Evolutionary conservation across 1,140 invertebrate species (phyloP).

Genomic region (Drosophila aff.): DNA sequence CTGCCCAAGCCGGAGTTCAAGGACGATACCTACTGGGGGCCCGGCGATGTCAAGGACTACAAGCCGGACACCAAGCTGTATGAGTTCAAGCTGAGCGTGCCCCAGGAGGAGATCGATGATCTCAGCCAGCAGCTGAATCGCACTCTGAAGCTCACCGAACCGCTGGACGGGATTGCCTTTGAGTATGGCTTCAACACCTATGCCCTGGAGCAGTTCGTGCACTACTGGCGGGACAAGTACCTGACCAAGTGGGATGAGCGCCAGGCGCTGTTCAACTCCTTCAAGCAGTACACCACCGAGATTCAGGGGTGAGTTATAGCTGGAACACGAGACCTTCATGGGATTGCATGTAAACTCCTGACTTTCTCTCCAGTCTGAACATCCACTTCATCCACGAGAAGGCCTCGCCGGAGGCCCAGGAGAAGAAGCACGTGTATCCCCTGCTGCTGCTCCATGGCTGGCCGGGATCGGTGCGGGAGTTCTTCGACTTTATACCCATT

Average conservation of each 20-base stretch:
- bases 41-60: conserved; percentile 63
- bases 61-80: conserved; percentile 65
- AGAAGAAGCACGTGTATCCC: conserved; percentile 87
- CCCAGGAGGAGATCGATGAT: conserved; percentile 86
- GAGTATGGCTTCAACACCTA: conserved; percentile 92
- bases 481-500: conserved; percentile 92
- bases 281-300: conserved; percentile 90
- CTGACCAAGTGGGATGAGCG: conserved; percentile 88
- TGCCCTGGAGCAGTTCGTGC: conserved; percentile 88
- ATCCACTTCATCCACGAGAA: conserved; percentile 91
- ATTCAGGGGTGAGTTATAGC: conserved; percentile 87
- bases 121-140: conserved; percentile 87
- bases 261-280: conserved; percentile 89
- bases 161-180: conserved; percentile 89
- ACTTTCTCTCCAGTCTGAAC: conserved; percentile 86
- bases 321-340: neutral
- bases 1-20: conserved; percentile 74
- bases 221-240: conserved; percentile 91
- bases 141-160: conserved; percentile 86
- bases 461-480: conserved; percentile 96
- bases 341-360: neutral
- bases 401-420: conserved; percentile 85
- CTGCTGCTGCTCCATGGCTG: conserved; percentile 94
- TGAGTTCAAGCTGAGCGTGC: conserved; percentile 62
- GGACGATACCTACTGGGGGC: conserved; percentile 79